Conservation (phyloP, 2,113 vertebrate genomes). For the Rhinolophus sinicus region DNA sequence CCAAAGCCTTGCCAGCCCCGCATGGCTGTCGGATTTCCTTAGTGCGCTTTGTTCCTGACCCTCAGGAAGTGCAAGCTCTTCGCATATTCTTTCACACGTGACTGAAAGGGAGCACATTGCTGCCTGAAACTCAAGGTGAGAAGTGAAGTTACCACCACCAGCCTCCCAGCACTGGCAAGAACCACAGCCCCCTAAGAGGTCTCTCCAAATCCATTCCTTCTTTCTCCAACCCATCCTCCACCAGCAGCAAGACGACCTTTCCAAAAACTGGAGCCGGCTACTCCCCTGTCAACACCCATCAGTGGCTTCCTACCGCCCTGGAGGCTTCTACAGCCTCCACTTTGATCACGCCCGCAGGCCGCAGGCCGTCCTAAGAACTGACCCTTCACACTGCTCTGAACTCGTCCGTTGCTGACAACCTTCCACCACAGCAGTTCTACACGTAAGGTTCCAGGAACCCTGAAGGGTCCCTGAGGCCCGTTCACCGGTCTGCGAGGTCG, state of each 20-base stretch:
- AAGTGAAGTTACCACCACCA: too few species aligned
- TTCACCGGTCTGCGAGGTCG: neutral
- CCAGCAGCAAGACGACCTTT: neutral
- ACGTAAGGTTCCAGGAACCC: accelerated
- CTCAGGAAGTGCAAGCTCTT: accelerated
- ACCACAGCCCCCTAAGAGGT: accelerated
- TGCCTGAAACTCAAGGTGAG: accelerated
- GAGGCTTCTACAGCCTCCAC: accelerated
- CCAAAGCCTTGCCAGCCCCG: accelerated
- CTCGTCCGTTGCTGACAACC: accelerated
- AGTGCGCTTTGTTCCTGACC: accelerated
- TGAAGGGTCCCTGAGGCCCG: accelerated
- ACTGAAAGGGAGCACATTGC: accelerated
- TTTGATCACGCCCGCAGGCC: accelerated
- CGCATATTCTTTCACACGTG: too few species aligned
- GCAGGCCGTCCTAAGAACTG: accelerated
- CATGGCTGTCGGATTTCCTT: accelerated
- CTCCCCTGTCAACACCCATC: neutral
- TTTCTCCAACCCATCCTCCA: neutral
- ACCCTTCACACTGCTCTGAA: accelerated
- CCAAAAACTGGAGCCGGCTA: accelerated
- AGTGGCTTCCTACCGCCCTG: accelerated
- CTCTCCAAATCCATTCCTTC: neutral
- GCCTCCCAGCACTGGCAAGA: neutral
- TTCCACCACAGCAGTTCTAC: neutral